Base-by-base conservation (phyloP, 2,888 invertebrate genomes). In the Sinohyriopsis cumingii region DNA sequence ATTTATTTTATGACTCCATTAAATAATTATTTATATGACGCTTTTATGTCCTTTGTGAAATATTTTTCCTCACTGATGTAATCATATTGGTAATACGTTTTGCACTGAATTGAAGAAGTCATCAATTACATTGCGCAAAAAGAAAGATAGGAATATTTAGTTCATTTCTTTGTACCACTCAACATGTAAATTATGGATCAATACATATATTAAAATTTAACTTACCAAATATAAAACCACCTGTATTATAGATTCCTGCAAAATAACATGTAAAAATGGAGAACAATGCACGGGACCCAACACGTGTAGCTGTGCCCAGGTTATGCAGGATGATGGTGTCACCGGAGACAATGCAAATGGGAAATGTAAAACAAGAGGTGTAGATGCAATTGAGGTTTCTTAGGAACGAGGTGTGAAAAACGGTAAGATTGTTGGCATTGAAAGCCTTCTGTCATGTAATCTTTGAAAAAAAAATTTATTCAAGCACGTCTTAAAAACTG, bases 321-420 rank as follows among this genome's bases (percentile, higher is more conserved):
- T 25, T 88, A 77, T 72, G 78, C 77, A 57, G 88, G 88, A n/a
- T 78, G 81, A 56, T 82, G 82, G 77, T 88, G 88, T 68, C 84
- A 86, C 45, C 55, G 25, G 6, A 69, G 33, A 25, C 60, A 54
- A 18, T 80, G 73, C 20, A 63, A 59, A n/a, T 12, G 97, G 97
- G 0, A 94, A 94, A 73, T 98, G 97, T 88, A 94, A 94, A 84
- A 96, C 60, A 95, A 97, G 91, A 93, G 94, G 88, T 97, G 97
- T 90, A 93, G 95, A 76, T 97, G 97, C 90, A 94, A 94, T 3
- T 92, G 92, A 59, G 96, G 96, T 15, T 94, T 94, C 81, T 93
- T 93, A 76, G 97, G 97, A 19, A 93, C 95, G 91, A 96, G 96
- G 90, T 97, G 97, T 90, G 96, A 97, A 92, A 79, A 94, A 56